These are phyloP conservation scores for Larimichthys polyactis DNA, from an alignment of 2,113 vertebrate species.

Conservation along the genomic window DNA sequence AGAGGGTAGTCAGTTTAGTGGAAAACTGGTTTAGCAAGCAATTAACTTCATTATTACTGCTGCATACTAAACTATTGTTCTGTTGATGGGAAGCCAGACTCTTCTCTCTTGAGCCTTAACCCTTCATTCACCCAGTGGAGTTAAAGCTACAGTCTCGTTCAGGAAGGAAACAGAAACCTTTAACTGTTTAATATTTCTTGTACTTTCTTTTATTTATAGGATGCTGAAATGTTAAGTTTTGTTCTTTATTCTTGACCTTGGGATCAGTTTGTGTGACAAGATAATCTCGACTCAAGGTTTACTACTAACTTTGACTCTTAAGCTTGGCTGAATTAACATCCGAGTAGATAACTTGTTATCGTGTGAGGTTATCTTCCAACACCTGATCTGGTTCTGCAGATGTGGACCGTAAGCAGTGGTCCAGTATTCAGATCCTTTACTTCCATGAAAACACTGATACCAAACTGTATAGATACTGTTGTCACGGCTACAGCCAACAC, in stretches of 20 bases:
- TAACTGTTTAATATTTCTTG: background rate
- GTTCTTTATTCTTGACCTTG: background rate
- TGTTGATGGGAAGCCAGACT: slow-evolving; percentile 25
- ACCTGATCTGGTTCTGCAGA: too few species aligned
- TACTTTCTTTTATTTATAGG: background rate
- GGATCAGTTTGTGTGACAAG: background rate
- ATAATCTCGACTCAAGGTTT: background rate
- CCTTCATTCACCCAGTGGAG: background rate
- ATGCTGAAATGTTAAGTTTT: background rate
- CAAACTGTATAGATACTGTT: too few species aligned
- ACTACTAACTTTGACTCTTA: background rate
- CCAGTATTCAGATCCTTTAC: too few species aligned
- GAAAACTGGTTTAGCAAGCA: slow-evolving; percentile 54
- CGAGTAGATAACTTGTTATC: background rate
- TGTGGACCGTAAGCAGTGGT: too few species aligned
- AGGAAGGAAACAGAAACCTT: background rate
- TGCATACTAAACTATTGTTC: slow-evolving; percentile 27
- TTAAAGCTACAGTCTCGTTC: background rate
- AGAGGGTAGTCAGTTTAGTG: slow-evolving; percentile 42
- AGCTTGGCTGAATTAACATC: too few species aligned
- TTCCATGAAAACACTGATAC: too few species aligned
- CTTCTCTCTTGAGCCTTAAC: background rate
- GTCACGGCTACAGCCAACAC: too few species aligned
- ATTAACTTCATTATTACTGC: slow-evolving; percentile 59
- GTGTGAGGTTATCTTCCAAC: too few species aligned